These are phyloP conservation scores for Eupithecia tripunctaria DNA, from an alignment of 2,888 invertebrate species.

Conservation along the genomic window DNA sequence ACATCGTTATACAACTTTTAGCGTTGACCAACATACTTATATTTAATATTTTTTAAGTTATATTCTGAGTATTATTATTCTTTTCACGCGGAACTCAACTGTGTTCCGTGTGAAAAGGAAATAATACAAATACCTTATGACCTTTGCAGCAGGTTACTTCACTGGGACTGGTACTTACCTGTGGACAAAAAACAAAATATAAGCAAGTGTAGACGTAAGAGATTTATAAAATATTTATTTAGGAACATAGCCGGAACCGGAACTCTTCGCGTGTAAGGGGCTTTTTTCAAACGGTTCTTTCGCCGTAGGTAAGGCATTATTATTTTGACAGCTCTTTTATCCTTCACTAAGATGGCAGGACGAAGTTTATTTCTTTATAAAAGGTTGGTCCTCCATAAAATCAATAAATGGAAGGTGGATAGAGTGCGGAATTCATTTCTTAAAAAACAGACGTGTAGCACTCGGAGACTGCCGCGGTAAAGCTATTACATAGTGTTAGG, in stretches of 20 bases:
- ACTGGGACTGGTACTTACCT: constrained; percentile 34
- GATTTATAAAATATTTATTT: not conserved
- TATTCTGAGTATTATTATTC: too few relatives aligned
- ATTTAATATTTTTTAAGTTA: too few relatives aligned
- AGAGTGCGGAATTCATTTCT: too few relatives aligned
- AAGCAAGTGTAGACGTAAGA: not conserved
- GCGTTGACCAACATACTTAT: not conserved
- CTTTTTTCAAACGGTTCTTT: not conserved
- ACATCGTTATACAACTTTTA: not conserved
- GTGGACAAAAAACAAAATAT: constrained; percentile 27
- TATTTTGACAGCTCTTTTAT: not conserved
- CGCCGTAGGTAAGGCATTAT: not conserved
- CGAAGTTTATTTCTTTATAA: not conserved
- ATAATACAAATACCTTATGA: not conserved
- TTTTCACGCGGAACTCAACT: too few relatives aligned
- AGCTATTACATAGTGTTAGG: too few relatives aligned
- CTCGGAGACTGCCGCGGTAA: too few relatives aligned
- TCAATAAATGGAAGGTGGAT: not conserved
- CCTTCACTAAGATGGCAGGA: not conserved
- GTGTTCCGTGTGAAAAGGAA: not conserved
- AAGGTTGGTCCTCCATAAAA: not conserved
- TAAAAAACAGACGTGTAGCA: not conserved
- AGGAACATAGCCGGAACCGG: not conserved
- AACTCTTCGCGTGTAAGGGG: not conserved
- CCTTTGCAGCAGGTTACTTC: not conserved